Percentiles rank a stretch among this genome's conserved stretches.
Conservation (phyloP, 2,888 invertebrate species). For the Drosophila kuntzei region DNA sequence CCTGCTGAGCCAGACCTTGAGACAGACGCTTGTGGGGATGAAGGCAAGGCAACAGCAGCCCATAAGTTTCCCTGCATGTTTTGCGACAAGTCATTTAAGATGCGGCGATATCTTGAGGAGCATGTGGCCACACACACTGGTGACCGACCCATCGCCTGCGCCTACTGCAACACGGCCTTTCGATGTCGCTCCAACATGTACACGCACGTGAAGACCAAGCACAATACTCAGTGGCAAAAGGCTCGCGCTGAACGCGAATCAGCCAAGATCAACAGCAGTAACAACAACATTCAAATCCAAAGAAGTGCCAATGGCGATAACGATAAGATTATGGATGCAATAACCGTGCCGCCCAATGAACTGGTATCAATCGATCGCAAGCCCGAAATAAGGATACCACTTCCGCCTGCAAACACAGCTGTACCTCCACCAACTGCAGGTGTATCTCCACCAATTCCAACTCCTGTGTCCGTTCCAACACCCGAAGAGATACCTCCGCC, state of each 20-base stretch:
- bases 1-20: conserved; percentile 54
- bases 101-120: conserved; percentile 74
- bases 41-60: conserved; percentile 25
- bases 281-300: conserved; percentile 51
- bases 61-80: conserved; percentile 73
- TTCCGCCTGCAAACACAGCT: conserved; percentile 1
- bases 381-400: conserved; percentile 4
- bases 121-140: conserved; percentile 74
- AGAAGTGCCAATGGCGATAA: conserved; percentile 48
- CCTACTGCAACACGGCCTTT: conserved; percentile 72
- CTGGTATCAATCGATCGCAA: background rate
- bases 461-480: background rate
- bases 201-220: conserved; percentile 71
- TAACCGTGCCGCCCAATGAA: conserved; percentile 13
- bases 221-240: conserved; percentile 68
- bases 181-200: conserved; percentile 76
- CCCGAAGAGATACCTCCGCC: conserved; percentile 5
- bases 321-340: conserved; percentile 42
- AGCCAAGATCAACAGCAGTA: conserved; percentile 60
- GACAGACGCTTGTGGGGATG: conserved; percentile 22
- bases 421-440: background rate
- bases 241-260: conserved; percentile 72
- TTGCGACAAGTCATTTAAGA: conserved; percentile 78
- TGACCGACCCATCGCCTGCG: conserved; percentile 68
- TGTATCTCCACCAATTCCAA: background rate